A percentile compares a stretch with the other conserved stretches of the same genome.
These are phyloP conservation scores for Pelecanoides urinatrix DNA, from an alignment of 2,113 vertebrate genomes.

Conservation along the genomic window DNA sequence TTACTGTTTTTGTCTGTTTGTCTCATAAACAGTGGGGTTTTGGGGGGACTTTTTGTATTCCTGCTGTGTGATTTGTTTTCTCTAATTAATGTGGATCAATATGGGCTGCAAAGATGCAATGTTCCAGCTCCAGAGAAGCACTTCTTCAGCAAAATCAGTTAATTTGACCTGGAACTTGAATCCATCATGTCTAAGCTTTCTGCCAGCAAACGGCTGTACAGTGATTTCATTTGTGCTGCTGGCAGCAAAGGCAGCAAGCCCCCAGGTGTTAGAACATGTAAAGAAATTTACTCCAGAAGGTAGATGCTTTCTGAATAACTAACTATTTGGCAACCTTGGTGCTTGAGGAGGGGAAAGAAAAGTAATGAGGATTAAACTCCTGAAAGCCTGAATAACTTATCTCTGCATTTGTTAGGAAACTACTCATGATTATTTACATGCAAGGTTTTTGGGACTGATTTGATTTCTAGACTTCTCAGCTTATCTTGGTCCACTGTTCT, in stretches of 20 bases:
- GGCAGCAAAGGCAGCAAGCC: slow-evolving; percentile 15
- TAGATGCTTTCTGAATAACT: slow-evolving; percentile 29
- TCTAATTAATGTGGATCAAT: slow-evolving; percentile 33
- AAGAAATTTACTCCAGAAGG: slow-evolving; percentile 26
- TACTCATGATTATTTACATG: not conserved
- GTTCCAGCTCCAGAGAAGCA: slow-evolving; percentile 1
- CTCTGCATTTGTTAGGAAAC: not conserved
- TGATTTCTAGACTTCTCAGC: not conserved
- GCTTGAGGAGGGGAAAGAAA: not conserved
- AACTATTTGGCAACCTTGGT: not conserved
- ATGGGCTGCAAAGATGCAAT: not conserved
- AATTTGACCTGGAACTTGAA: slow-evolving; percentile 56
- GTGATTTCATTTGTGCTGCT: slow-evolving; percentile 38
- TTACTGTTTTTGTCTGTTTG: slow-evolving; percentile 4
- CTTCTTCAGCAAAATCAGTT: slow-evolving; percentile 31
- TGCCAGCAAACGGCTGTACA: slow-evolving; percentile 18
- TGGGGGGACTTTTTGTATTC: not conserved
- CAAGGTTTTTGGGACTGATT: not conserved
- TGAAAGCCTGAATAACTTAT: not conserved
- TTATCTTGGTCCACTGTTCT: not conserved
- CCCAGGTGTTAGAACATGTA: not conserved
- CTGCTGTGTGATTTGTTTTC: slow-evolving; percentile 27
- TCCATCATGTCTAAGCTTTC: slow-evolving; percentile 49
- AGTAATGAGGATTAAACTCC: not conserved
- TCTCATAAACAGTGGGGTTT: not conserved